Evolutionary conservation across 2,113 vertebrate species (phyloP), one percentile per base, ranked within the genome.

Genomic region (Clarias gariepinus): DNA sequence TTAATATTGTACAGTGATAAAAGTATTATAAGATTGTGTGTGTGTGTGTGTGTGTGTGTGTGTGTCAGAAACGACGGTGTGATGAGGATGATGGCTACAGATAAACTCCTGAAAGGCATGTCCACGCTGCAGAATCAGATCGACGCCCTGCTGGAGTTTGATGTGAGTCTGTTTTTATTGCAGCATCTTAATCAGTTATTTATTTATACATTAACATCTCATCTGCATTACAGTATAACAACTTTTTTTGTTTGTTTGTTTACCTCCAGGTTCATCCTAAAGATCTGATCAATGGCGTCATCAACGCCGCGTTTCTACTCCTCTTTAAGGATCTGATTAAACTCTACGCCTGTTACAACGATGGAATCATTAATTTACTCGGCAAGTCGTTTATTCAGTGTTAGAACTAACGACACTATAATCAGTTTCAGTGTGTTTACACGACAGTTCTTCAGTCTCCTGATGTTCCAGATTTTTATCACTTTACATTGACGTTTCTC

Each of bases 311-410:
- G 91, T 99, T 99, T 92, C 96, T 99, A 91, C 96, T 99, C 79
- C 96, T 99, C 77, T 99, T 99, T 94, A 99, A 98, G 96, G 98
- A 99, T 91, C 95, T 99, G 91, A 99, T 99, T 92, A 99, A 99
- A 94, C 94, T 99, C 88, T 99, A 99, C 85, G 98, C 98, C 89
- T 99, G 98, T 93, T 99, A 99, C 93, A 99, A 99, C 85, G 98
- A 99, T 57, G 98, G 98, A 58, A 97, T 99, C 91, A 99, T 99
- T 94, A 99, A 99, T 92, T 96, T 99, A 91, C 92, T 99, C 91
- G 98, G 98, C 96, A 94, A 93, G 95, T 90, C 89, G 64, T 66
- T 61, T 58, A 25, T 78, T 33, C 0, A 33, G 63, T 41, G 15
- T 25, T 36, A 33, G 41, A 16, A 76, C 19, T 36, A 33, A 19